Percentiles rank a stretch among this genome's conserved stretches.
Evolutionary conservation across 2,888 invertebrate species (phyloP).

Genomic region (Archips crataeganus): DNA sequence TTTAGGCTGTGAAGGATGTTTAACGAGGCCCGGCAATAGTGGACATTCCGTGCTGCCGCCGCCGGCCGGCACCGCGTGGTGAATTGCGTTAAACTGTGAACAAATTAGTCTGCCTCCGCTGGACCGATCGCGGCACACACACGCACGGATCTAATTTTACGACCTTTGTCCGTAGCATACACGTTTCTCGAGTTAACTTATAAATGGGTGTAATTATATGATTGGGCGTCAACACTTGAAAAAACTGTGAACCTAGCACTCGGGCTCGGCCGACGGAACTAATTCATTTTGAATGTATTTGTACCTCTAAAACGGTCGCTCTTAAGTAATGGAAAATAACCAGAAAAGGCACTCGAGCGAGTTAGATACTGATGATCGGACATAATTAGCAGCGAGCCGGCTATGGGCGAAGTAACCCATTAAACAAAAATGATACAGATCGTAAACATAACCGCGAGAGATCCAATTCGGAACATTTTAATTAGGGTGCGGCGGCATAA

Average conservation of each 20-base stretch:
- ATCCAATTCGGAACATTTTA: constrained; percentile 79
- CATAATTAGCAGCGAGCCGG: constrained; percentile 50
- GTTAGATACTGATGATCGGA: constrained; percentile 38
- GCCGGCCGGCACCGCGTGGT: constrained; percentile 56
- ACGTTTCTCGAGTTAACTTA: constrained; percentile 38
- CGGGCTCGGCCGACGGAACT: constrained; percentile 9
- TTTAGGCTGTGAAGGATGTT: constrained; percentile 44
- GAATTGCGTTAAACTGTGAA: constrained; percentile 79
- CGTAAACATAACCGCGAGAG: constrained; percentile 65
- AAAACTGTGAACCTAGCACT: constrained; percentile 27
- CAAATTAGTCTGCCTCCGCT: constrained; percentile 68
- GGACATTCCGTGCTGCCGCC: constrained; percentile 29
- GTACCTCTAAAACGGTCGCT: constrained; percentile 18
- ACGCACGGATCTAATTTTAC: constrained; percentile 58
- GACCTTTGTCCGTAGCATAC: constrained; percentile 44
- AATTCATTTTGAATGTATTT: constrained; percentile 20
- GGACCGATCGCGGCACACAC: constrained; percentile 50
- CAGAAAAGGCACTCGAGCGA: constrained; percentile 26
- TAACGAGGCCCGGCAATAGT: constrained; percentile 27
- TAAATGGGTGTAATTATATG: constrained; percentile 38
- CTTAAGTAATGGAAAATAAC: constrained; percentile 39
- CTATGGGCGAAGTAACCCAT: constrained; percentile 71
- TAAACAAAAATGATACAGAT: constrained; percentile 81
- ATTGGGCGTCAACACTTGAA: constrained; percentile 24
- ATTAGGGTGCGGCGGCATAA: constrained; percentile 67